Conservation (phyloP, 2,888 invertebrate genomes). For the Drosophila colorata region DNA sequence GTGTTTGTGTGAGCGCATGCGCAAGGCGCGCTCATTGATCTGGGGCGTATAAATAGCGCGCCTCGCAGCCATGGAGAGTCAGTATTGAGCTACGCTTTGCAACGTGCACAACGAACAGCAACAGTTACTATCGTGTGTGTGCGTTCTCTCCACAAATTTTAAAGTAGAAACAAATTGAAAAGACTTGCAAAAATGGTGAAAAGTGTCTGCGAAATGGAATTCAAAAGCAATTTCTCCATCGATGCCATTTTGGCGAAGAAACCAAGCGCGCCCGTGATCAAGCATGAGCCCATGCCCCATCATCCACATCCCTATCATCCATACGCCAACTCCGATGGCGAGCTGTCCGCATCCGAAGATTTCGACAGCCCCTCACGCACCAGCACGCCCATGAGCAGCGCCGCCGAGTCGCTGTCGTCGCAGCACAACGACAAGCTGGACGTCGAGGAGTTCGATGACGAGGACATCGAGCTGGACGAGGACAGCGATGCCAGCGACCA, state of each 20-base stretch:
- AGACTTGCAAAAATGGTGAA: constrained; percentile 79
- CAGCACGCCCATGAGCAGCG: constrained; percentile 84
- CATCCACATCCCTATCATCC: constrained; percentile 53
- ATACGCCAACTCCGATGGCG: constrained; percentile 77
- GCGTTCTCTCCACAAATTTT: background rate
- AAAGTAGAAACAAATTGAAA: constrained; percentile 17
- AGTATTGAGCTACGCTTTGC: constrained; percentile 76
- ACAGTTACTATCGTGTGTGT: constrained; percentile 43
- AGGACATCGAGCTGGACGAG: constrained; percentile 67
- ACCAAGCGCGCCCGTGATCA: constrained; percentile 45
- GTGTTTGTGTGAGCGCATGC: constrained; percentile 10
- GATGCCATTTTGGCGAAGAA: constrained; percentile 91
- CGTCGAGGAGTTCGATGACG: constrained; percentile 63
- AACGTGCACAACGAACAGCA: constrained; percentile 51
- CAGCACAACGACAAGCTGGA: constrained; percentile 57
- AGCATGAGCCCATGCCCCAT: constrained; percentile 39
- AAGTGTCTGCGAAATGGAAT: constrained; percentile 83
- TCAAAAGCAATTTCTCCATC: constrained; percentile 92
- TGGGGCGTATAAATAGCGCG: constrained; percentile 78
- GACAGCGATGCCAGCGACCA: constrained; percentile 62
- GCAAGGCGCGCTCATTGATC: constrained; percentile 3
- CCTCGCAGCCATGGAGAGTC: constrained; percentile 59
- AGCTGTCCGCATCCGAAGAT: constrained; percentile 80
- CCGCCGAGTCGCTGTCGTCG: constrained; percentile 79
- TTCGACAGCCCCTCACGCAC: constrained; percentile 83